Base-by-base conservation (phyloP, 2,888 invertebrate genomes). In the Empis livida region DNA sequence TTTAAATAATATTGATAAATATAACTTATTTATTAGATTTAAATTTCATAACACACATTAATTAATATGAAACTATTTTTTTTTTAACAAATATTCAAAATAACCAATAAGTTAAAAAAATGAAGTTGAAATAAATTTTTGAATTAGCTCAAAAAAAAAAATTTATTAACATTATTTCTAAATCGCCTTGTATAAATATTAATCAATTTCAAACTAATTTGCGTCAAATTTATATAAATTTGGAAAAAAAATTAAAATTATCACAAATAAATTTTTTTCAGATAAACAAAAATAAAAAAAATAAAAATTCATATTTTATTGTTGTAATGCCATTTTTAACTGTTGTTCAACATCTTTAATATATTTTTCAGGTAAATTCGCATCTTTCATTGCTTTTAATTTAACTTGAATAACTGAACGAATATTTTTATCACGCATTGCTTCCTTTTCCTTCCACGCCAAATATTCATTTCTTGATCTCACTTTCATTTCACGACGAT, bases 351-450 rank as follows among this genome's bases (percentile, higher is more conserved):
- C 68, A 51, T 69, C 68, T 39, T 61, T 66, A 8, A 70, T 58
- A 47, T 67, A 68, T 45, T 67, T 67, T 8, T 68, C 68, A 1
- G 70, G 69, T 44, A 70, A 52, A 32, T 67, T 66, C 3, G 68
- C 67, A 5, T 64, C 60, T 2, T 66, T 59, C 69, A 70, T 68
- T 23, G 62, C 60, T 2, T 57, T 57, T 30, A 70, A 56, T 51
- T 70, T 70, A 1, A 61, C 55, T 49, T 60, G 56, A 44, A 70
- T 69, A 4, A 69, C 63, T 20, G 61, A 58, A 17, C 58, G 60
- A 44, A 70, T 63, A 45, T 67, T 69, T 14, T 57, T 56, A 44
- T 65, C 62, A 1, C 69, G 61, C 49, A 61, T 59, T 5, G 61
- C 59, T 51, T 69, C 66, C 42, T 59, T 58, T 41, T 68, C 64